phyloP scores from a whole-genome alignment of 2,888 invertebrate species.

The Orchesella flavescens region DNA sequence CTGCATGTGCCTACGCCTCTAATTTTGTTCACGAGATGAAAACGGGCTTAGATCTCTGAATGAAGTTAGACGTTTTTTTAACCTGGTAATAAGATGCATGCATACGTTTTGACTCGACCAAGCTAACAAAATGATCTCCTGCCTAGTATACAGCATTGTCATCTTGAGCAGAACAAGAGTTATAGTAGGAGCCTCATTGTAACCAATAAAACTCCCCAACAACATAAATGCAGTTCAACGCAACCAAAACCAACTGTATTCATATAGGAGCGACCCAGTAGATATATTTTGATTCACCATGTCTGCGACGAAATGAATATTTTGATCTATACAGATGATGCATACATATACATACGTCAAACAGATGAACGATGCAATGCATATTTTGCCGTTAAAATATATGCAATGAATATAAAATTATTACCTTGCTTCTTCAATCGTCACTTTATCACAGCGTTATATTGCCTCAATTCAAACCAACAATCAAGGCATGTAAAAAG shows the following conservation, averaged over 20 bases:
- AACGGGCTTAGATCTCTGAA: background rate
- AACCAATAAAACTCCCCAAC: constrained; percentile 26
- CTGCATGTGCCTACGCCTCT: no score
- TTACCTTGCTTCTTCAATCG: constrained; percentile 45
- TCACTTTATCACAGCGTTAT: constrained; percentile 23
- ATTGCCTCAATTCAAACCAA: constrained; percentile 14
- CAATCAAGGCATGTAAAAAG: constrained; percentile 31
- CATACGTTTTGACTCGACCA: background rate
- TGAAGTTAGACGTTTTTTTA: constrained; percentile 24
- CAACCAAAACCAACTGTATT: constrained; percentile 10
- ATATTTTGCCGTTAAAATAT: no score
- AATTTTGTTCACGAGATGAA: no score
- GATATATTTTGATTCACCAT: background rate
- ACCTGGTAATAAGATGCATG: background rate
- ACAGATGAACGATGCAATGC: background rate
- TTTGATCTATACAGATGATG: constrained; percentile 19
- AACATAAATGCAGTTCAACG: constrained; percentile 22
- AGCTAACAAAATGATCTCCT: constrained; percentile 5
- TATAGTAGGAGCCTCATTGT: background rate
- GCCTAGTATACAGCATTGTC: background rate
- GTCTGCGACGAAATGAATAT: background rate
- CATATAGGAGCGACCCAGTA: constrained; percentile 14
- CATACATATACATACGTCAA: background rate
- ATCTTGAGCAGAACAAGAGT: background rate
- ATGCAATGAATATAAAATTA: constrained; percentile 25